Base-by-base conservation (phyloP, 2,888 invertebrate species). In the Autographa gamma region DNA sequence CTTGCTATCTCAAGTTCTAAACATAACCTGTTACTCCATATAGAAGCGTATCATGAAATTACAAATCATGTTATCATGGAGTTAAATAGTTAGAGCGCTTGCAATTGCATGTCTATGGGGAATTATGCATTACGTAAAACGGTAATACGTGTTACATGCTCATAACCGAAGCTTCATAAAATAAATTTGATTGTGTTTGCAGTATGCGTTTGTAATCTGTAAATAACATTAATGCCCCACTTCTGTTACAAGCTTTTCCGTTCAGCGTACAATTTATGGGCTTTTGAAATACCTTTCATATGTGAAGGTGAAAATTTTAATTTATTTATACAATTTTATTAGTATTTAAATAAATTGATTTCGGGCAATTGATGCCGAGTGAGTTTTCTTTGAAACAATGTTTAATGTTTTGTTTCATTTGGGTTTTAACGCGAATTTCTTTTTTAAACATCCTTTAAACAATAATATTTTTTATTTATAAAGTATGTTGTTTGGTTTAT, bases 31-130 rank as follows among this genome's bases (percentile, higher is more conserved):
- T 87, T 83, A 86, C 82, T 82, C 81, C 71, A 77, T 79, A 85
- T 86, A 87, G 81, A 77, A 84, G 82, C 77, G 31, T 86, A 88
- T 86, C 84, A 86, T 85, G 81, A 85, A 88, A 89, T 86, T 87
- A 88, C 88, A 89, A 91, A 91, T 91, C 86, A 87, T 83, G 84
- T 86, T 85, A 86, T 86, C 87, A 85, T 73, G 78, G 76, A 82
- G 79, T 85, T 84, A 80, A 84, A 86, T 84, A 82, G 77, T 74
- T 78, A 66, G 69, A 82, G 77, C 79, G 73, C 74, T 80, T 88
- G 82, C 86, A 87, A 87, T 90, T 86, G 90, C 91, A 89, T 91
- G 92, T 87, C 88, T 84, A 83, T 85, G 78, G 85, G 81, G 83
- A 89, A 91, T 92, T 90, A 90, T 88, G 85, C 86, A 87, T 84